Evolutionary conservation across 2,113 vertebrate genomes (phyloP).

Genomic region (Scatophagus argus): DNA sequence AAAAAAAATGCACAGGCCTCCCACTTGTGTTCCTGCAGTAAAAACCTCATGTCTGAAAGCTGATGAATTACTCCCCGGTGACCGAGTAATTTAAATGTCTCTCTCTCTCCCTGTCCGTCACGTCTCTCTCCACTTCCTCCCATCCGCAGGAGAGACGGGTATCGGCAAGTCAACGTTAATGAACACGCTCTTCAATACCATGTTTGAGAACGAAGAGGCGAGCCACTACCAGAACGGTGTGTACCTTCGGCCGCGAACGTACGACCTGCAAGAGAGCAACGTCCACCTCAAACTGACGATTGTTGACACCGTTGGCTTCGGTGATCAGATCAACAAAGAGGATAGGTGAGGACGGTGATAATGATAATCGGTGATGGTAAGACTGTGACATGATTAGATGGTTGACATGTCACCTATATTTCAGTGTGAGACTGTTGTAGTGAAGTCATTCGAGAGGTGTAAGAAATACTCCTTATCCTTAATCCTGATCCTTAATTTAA

Average conservation of each 20-base stretch:
- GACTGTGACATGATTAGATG: no score
- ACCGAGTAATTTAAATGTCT: not conserved
- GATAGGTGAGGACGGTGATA: constrained; percentile 88
- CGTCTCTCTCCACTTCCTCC: not conserved
- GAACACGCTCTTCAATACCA: constrained; percentile 99
- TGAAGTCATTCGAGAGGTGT: no score
- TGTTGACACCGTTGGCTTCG: constrained; percentile 95
- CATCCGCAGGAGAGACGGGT: constrained; percentile 91
- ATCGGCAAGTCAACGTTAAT: constrained; percentile 98
- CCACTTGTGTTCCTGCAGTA: constrained; percentile 15
- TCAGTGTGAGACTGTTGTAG: no score
- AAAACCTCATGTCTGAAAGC: constrained; percentile 28
- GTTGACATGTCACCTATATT: not conserved
- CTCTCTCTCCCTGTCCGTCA: not conserved
- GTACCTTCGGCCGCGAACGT: constrained; percentile 92
- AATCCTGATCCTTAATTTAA: no score
- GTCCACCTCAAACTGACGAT: constrained; percentile 97
- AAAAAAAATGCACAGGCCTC: not conserved
- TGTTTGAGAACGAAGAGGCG: constrained; percentile 96
- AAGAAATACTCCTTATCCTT: no score
- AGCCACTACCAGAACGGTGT: constrained; percentile 94
- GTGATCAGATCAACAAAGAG: constrained; percentile 98
- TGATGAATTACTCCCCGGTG: constrained; percentile 25
- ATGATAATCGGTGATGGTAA: not conserved
- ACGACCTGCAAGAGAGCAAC: constrained; percentile 94